These are phyloP conservation scores for Dryas iulia DNA, from an alignment of 1,140 invertebrate genomes.

Conservation along the genomic window DNA sequence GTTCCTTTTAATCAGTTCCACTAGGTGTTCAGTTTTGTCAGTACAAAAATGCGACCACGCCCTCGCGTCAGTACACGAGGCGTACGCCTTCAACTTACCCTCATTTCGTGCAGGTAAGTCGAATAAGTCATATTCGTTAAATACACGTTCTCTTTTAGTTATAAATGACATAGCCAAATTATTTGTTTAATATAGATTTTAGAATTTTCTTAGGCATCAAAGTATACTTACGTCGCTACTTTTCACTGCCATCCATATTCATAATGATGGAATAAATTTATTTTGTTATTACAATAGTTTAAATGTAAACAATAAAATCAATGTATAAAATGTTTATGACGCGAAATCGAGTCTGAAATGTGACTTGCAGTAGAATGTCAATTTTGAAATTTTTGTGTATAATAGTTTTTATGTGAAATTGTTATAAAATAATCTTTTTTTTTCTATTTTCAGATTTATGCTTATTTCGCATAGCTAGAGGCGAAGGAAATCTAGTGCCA, in stretches of 20 bases:
- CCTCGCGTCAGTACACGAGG: slow-evolving; percentile 71
- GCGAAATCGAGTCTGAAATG: slow-evolving; percentile 62
- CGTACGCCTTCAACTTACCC: slow-evolving; percentile 69
- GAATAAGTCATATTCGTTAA: slow-evolving; percentile 63
- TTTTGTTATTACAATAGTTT: slow-evolving; percentile 48
- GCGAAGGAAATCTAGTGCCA: too few species aligned
- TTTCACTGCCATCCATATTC: slow-evolving; percentile 58
- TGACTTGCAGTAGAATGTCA: slow-evolving; percentile 61
- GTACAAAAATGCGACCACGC: slow-evolving; percentile 72
- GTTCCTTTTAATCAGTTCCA: slow-evolving; percentile 71
- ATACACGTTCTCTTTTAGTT: slow-evolving; percentile 71
- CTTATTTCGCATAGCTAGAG: too few species aligned
- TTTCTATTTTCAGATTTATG: too few species aligned
- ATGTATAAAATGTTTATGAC: slow-evolving; percentile 66
- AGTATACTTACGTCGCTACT: slow-evolving; percentile 40
- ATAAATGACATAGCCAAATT: slow-evolving; percentile 65
- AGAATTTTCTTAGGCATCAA: slow-evolving; percentile 46
- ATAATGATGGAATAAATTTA: slow-evolving; percentile 38
- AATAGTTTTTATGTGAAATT: slow-evolving; percentile 3
- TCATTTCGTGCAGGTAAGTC: slow-evolving; percentile 68
- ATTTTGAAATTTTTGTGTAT: slow-evolving; percentile 37
- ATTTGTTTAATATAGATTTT: slow-evolving; percentile 37
- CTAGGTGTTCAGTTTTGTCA: slow-evolving; percentile 67
- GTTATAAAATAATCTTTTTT: not conserved
- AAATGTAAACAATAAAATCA: slow-evolving; percentile 53